These are phyloP conservation scores for Paedocypris micromegethes DNA, from an alignment of 2,797 vertebrate genomes.

Conservation along the genomic window DNA sequence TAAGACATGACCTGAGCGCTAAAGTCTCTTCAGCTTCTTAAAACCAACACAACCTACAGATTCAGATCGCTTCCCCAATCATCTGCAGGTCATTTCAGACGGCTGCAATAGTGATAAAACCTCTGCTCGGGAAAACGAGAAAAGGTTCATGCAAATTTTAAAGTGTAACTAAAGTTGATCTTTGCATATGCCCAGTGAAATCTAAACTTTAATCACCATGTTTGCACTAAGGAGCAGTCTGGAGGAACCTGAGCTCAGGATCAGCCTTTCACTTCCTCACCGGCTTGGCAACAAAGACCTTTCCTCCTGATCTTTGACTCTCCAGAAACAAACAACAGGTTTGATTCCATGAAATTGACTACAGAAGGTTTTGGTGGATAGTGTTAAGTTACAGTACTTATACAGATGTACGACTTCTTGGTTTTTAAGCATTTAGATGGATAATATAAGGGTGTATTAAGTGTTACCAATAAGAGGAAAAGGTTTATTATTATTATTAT, in stretches of 20 bases:
- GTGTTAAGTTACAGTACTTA: too few relatives aligned
- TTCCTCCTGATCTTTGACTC: too few relatives aligned
- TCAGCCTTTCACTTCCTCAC: not conserved
- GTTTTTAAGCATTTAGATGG: too few relatives aligned
- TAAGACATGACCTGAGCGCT: conserved; percentile 34
- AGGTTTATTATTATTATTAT: too few relatives aligned
- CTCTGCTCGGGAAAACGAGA: not conserved
- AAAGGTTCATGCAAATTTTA: too few relatives aligned
- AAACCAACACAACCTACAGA: conserved; percentile 13
- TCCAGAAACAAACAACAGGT: too few relatives aligned
- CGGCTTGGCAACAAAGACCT: not conserved
- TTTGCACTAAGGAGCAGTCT: conserved; percentile 1
- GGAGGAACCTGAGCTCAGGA: not conserved
- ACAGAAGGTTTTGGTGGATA: too few relatives aligned
- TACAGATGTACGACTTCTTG: too few relatives aligned
- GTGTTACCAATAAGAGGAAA: too few relatives aligned
- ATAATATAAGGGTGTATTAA: too few relatives aligned
- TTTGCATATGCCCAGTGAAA: not conserved
- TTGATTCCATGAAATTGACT: too few relatives aligned
- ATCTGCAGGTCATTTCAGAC: not conserved
- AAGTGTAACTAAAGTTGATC: too few relatives aligned
- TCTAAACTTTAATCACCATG: conserved; percentile 19
- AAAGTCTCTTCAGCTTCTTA: conserved; percentile 40
- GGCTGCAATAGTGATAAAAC: not conserved
- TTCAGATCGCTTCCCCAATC: conserved; percentile 14